Percentiles rank a stretch among this genome's conserved stretches.
phyloP scores from a whole-genome alignment of 1,140 invertebrate genomes.

The Heliothis subflexa region DNA sequence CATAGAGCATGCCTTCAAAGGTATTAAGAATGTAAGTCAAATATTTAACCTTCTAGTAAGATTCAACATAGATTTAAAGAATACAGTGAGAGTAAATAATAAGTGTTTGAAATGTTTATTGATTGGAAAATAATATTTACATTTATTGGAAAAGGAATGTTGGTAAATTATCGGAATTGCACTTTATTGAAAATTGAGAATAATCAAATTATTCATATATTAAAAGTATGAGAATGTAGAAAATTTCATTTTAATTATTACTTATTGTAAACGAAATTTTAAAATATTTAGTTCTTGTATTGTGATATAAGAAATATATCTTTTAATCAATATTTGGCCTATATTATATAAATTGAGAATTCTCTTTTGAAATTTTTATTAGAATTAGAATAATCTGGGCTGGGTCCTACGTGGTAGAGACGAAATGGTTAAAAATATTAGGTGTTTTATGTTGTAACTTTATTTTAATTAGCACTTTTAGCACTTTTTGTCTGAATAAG shows the following conservation, averaged over 20 bases:
- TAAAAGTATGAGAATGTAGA: constrained; percentile 31
- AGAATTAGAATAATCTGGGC: constrained; percentile 31
- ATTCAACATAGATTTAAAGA: constrained; percentile 61
- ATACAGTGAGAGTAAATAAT: constrained; percentile 67
- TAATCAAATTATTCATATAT: constrained; percentile 63
- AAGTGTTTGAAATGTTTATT: constrained; percentile 61
- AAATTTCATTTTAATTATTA: constrained; percentile 35
- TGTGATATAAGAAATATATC: constrained; percentile 56
- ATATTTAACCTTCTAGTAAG: constrained; percentile 43
- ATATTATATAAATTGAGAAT: constrained; percentile 48
- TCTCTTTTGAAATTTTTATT: constrained; percentile 51
- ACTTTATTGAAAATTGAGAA: constrained; percentile 58
- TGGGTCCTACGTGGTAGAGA: constrained; percentile 44
- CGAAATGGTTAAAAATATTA: constrained; percentile 23
- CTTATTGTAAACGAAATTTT: constrained; percentile 40
- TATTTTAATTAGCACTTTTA: constrained; percentile 54
- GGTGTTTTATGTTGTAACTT: constrained; percentile 39
- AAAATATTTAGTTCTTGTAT: constrained; percentile 49
- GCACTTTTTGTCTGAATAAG: constrained; percentile 57
- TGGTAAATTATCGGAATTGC: constrained; percentile 50
- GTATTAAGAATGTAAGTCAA: constrained; percentile 20
- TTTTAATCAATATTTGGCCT: constrained; percentile 59
- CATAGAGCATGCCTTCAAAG: constrained; percentile 30
- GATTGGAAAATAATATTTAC: constrained; percentile 47
- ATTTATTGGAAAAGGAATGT: constrained; percentile 40